A percentile compares a stretch with the other conserved stretches of the same genome.
These are phyloP conservation scores for Amphiprion clarkii DNA, from an alignment of 2,797 vertebrate species.

Conservation along the genomic window DNA sequence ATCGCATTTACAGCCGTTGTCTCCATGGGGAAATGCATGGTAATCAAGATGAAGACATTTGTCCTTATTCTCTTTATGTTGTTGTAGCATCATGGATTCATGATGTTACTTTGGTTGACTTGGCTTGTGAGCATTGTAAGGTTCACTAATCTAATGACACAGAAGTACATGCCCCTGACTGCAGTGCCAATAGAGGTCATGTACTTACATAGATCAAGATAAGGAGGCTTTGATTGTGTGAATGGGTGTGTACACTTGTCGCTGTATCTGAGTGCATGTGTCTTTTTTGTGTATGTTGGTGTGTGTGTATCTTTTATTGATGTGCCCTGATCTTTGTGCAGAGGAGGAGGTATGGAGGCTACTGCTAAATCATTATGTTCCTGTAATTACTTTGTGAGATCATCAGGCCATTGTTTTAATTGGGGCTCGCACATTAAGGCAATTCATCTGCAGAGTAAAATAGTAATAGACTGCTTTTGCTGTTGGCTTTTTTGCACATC, in stretches of 20 bases:
- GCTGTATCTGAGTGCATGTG: slow-evolving; percentile 6
- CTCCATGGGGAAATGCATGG: background rate
- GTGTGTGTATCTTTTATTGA: slow-evolving; percentile 60
- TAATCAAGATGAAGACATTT: background rate
- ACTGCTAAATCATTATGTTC: slow-evolving; percentile 48
- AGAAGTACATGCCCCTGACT: slow-evolving; percentile 38
- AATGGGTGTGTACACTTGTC: slow-evolving; percentile 2
- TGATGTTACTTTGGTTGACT: slow-evolving; percentile 13
- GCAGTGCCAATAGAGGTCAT: slow-evolving; percentile 65
- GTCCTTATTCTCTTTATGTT: background rate
- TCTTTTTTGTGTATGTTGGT: slow-evolving; percentile 12
- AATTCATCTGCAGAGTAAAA: slow-evolving; percentile 14
- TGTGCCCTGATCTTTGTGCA: slow-evolving; percentile 49
- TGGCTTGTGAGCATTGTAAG: slow-evolving; percentile 18
- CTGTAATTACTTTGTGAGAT: slow-evolving; percentile 60
- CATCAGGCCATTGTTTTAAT: slow-evolving; percentile 47
- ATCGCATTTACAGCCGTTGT: background rate
- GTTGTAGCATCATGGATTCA: slow-evolving; percentile 9
- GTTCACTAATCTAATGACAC: slow-evolving; percentile 66
- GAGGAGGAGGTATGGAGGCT: slow-evolving; percentile 18
- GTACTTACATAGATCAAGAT: slow-evolving; percentile 71
- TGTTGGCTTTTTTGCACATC: background rate
- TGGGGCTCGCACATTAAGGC: slow-evolving; percentile 17
- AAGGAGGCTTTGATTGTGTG: slow-evolving; percentile 52
- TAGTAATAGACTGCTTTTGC: slow-evolving; percentile 1